phyloP scores from a whole-genome alignment of 2,888 invertebrate genomes.

The Thalpophila matura region DNA sequence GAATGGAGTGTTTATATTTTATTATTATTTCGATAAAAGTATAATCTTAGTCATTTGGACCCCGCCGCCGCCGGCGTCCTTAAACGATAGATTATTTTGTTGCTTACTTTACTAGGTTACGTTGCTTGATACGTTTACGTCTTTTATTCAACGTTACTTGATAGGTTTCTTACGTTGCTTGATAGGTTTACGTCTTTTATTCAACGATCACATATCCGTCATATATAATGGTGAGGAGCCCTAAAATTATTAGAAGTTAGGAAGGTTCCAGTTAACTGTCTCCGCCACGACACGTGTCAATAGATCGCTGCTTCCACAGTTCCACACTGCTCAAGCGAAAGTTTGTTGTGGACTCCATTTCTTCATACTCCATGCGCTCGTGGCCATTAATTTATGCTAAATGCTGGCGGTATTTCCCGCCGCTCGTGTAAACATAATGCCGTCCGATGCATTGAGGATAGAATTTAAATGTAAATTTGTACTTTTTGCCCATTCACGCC shows the following conservation, averaged over 20 bases:
- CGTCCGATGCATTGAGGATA: constrained; percentile 57
- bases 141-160: no score
- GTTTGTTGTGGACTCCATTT: constrained; percentile 44
- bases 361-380: constrained; percentile 17
- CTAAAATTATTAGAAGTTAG: no score
- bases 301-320: neutral
- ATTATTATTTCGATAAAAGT: neutral
- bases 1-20: constrained; percentile 25
- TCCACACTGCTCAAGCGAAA: neutral
- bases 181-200: no score
- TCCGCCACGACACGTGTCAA: neutral
- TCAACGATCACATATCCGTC: no score
- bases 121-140: no score
- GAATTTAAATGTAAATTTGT: constrained; percentile 57
- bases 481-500: constrained; percentile 37
- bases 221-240: no score
- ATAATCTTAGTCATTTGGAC: neutral
- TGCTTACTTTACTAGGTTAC: no score
- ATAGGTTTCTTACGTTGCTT: no score
- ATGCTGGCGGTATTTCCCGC: constrained; percentile 53
- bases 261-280: no score
- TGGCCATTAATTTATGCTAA: constrained; percentile 73
- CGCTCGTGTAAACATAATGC: constrained; percentile 59
- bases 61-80: no score
- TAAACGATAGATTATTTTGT: no score